Evolutionary conservation across 1,140 invertebrate species (phyloP).

Genomic region (Drosophila pseudoananassae): DNA sequence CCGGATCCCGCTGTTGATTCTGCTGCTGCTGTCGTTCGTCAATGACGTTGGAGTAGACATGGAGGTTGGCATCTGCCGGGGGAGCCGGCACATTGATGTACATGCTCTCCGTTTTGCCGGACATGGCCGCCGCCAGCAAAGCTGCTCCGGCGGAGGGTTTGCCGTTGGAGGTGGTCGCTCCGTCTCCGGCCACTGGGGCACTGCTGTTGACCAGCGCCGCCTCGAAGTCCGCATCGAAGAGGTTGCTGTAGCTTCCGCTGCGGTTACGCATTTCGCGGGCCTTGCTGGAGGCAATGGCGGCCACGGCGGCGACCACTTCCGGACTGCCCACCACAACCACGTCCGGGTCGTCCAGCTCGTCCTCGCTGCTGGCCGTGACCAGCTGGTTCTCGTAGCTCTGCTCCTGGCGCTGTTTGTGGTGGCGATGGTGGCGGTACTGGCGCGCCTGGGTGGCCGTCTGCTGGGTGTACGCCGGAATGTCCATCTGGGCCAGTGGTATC

Average conservation of each 20-base stretch:
- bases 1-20: conserved; percentile 27
- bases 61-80: conserved; percentile 55
- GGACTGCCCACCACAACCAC: conserved; percentile 72
- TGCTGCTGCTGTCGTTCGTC: conserved; percentile 66
- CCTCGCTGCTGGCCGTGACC: conserved; percentile 66
- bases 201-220: conserved; percentile 44
- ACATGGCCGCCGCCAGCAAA: conserved; percentile 60
- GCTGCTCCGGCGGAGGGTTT: conserved; percentile 58
- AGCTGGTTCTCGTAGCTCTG: conserved; percentile 71
- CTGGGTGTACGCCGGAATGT: conserved; percentile 66
- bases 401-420: conserved; percentile 70
- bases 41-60: conserved; percentile 82
- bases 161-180: not conserved
- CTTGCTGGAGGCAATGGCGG: conserved; percentile 69
- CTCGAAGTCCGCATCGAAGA: conserved; percentile 76
- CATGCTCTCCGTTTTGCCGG: conserved; percentile 75
- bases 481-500: conserved; percentile 86
- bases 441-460: conserved; percentile 65
- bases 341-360: conserved; percentile 70
- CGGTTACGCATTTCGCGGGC: conserved; percentile 74
- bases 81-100: conserved; percentile 76
- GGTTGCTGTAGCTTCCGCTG: conserved; percentile 82
- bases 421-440: conserved; percentile 73
- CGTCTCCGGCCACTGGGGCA: conserved; percentile 23
- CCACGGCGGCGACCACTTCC: conserved; percentile 77